These are phyloP conservation scores for Drosophila teissieri DNA, from an alignment of 1,140 invertebrate genomes.

Conservation along the genomic window DNA sequence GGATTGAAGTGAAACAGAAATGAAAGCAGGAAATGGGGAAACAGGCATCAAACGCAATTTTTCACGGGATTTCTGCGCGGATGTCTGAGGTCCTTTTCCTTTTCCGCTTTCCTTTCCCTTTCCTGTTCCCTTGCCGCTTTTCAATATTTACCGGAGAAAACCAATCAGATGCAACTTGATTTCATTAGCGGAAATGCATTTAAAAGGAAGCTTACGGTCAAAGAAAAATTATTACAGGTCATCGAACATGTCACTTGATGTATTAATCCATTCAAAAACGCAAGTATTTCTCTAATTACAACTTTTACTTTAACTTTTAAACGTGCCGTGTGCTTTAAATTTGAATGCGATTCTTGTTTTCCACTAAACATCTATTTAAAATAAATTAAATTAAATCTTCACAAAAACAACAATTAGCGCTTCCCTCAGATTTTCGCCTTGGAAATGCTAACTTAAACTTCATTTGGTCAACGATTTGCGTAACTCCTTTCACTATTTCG, in stretches of 20 bases:
- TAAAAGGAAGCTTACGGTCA: background rate
- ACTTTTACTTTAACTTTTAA: too few relatives aligned
- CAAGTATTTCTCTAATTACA: background rate
- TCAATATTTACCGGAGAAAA: background rate
- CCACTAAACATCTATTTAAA: too few relatives aligned
- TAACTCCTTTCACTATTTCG: slow-evolving; percentile 11
- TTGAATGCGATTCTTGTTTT: too few relatives aligned
- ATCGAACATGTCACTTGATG: background rate
- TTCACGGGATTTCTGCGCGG: background rate
- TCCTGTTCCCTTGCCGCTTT: background rate
- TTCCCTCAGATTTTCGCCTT: background rate
- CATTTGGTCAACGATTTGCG: slow-evolving; percentile 16
- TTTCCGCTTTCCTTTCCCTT: background rate
- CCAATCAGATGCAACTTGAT: slow-evolving; percentile 7
- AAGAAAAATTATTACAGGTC: background rate
- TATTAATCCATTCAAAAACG: background rate
- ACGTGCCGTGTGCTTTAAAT: background rate
- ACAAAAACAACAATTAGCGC: too few relatives aligned
- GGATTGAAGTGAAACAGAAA: background rate
- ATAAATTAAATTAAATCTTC: too few relatives aligned
- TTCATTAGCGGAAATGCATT: slow-evolving; percentile 6
- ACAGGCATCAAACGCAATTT: background rate
- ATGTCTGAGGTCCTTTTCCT: background rate
- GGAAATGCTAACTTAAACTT: background rate
- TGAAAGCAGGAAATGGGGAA: slow-evolving; percentile 1